A percentile compares a stretch with the other conserved stretches of the same genome.
phyloP scores from a whole-genome alignment of 2,888 invertebrate species.

The Peribatodes rhomboidaria region DNA sequence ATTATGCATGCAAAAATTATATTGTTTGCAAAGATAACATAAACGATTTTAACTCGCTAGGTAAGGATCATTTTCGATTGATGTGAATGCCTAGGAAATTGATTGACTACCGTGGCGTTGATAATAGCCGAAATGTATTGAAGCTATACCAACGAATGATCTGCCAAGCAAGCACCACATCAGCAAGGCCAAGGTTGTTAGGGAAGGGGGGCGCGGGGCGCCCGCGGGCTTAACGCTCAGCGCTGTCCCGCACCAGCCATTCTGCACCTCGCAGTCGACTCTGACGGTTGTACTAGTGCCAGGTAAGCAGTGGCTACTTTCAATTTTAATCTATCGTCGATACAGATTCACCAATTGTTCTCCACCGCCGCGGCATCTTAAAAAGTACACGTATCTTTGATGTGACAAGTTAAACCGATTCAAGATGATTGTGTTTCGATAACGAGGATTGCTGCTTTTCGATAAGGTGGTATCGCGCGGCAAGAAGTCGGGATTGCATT shows the following conservation, averaged over 20 bases:
- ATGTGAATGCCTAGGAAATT: slow-evolving; percentile 39
- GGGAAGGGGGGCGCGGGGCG: slow-evolving; percentile 82
- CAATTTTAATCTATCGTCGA: slow-evolving; percentile 63
- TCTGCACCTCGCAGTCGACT: slow-evolving; percentile 87
- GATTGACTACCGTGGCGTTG: slow-evolving; percentile 20
- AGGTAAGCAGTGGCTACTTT: slow-evolving; percentile 83
- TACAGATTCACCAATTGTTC: slow-evolving; percentile 52
- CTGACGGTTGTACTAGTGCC: slow-evolving; percentile 85
- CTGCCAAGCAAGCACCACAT: slow-evolving; percentile 65
- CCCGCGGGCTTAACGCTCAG: slow-evolving; percentile 80
- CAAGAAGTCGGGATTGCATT: slow-evolving; percentile 68
- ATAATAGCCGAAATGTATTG: slow-evolving; percentile 53
- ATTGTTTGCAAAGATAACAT: slow-evolving; percentile 8
- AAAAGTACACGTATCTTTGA: slow-evolving; percentile 60
- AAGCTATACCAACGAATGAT: slow-evolving; percentile 56
- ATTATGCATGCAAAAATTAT: not conserved
- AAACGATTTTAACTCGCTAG: not conserved
- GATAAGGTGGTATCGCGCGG: slow-evolving; percentile 69
- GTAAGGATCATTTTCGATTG: not conserved
- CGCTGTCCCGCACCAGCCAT: slow-evolving; percentile 83
- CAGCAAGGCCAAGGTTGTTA: slow-evolving; percentile 84
- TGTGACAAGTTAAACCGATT: slow-evolving; percentile 72
- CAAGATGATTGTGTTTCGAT: slow-evolving; percentile 74
- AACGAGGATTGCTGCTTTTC: slow-evolving; percentile 70
- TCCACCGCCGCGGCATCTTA: slow-evolving; percentile 58